Percentiles rank a stretch among this genome's conserved stretches.
These are phyloP conservation scores for Halcyon malimbica DNA, from an alignment of 2,113 vertebrate species.

Conservation along the genomic window DNA sequence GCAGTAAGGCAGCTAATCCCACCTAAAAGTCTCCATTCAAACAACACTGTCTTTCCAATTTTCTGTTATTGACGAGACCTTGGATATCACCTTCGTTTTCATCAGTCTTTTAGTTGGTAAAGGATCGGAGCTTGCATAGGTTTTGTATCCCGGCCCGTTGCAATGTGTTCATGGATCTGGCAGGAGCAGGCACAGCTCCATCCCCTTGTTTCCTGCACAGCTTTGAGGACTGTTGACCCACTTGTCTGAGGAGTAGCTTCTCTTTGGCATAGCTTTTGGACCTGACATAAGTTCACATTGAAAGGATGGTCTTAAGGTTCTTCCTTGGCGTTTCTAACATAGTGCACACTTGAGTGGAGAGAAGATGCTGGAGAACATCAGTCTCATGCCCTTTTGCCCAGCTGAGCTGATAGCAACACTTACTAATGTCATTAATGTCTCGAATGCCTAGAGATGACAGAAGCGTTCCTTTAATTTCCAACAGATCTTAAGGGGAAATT, in stretches of 20 bases:
- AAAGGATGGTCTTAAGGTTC: neutral
- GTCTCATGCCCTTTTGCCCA: neutral
- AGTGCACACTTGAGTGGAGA: rapidly evolving
- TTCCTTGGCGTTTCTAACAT: neutral
- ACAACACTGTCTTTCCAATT: neutral
- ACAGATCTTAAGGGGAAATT: neutral
- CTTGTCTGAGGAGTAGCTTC: neutral
- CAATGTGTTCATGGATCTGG: neutral
- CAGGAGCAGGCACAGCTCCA: neutral
- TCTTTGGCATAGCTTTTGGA: neutral
- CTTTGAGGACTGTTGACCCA: neutral
- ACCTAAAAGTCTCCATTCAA: neutral
- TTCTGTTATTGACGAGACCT: neutral
- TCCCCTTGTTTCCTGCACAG: neutral
- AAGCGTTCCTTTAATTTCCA: neutral
- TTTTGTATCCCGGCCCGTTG: neutral
- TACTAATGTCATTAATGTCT: neutral
- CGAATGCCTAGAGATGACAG: neutral
- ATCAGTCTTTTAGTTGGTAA: neutral
- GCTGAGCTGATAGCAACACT: neutral
- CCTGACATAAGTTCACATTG: neutral
- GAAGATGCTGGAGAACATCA: neutral
- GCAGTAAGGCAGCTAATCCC: neutral
- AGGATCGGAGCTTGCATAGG: neutral
- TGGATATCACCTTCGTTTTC: neutral